phyloP scores from a whole-genome alignment of 2,113 vertebrate genomes.

The Anhinga anhinga region DNA sequence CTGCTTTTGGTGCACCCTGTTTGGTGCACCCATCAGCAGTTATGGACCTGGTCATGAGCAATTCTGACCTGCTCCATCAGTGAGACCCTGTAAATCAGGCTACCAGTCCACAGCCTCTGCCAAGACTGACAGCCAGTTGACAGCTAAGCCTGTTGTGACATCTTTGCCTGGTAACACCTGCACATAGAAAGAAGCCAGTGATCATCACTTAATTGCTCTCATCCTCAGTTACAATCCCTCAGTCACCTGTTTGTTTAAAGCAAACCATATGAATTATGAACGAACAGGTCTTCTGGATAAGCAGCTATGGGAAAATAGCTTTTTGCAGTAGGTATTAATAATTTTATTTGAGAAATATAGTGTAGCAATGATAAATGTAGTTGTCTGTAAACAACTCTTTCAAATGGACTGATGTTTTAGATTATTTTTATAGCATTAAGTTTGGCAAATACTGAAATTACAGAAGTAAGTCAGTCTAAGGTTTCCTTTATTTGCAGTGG shows the following conservation, averaged over 20 bases:
- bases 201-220: background rate
- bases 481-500: background rate
- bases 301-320: background rate
- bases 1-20: background rate
- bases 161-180: background rate
- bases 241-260: background rate
- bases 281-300: background rate
- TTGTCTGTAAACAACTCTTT: background rate
- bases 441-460: background rate
- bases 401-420: background rate
- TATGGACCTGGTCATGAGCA: accelerated
- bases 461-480: background rate
- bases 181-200: background rate
- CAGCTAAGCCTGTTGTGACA: background rate
- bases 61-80: background rate
- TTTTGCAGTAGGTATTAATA: background rate
- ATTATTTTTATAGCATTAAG: background rate
- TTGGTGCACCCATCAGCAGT: background rate
- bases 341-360: background rate
- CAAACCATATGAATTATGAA: background rate
- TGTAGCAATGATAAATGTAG: background rate
- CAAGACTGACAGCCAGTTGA: background rate
- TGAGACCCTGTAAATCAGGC: background rate
- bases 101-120: background rate
- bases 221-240: background rate